A percentile compares a stretch with the other conserved stretches of the same genome.
Conservation (phyloP, 2,113 vertebrate species). For the Myotis yumanensis region DNA sequence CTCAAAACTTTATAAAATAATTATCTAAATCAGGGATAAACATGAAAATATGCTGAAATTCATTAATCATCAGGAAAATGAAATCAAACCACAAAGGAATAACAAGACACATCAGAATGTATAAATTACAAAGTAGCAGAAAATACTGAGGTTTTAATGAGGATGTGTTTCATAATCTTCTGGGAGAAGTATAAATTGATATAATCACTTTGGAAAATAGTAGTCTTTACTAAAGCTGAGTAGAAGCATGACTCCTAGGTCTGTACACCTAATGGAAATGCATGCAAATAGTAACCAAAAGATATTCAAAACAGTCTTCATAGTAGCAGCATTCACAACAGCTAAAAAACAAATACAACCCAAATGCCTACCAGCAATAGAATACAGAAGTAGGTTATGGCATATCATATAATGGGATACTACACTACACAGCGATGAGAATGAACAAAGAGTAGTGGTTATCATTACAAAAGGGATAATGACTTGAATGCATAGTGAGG, state of each 20-base stretch:
- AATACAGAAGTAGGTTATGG: neutral
- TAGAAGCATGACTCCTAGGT: neutral
- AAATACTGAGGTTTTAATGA: neutral
- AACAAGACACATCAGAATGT: neutral
- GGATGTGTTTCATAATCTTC: neutral
- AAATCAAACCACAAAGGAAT: neutral
- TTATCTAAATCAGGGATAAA: neutral
- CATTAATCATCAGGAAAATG: conserved; percentile 6
- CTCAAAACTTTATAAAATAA: neutral
- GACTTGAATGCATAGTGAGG: too few relatives aligned
- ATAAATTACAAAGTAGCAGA: neutral
- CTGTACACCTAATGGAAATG: neutral
- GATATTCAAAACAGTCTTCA: neutral
- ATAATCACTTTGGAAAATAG: neutral
- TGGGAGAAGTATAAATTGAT: neutral
- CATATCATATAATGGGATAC: neutral
- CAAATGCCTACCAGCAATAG: neutral
- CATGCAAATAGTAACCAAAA: neutral
- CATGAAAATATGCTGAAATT: neutral
- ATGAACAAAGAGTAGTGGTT: neutral
- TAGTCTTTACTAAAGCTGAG: neutral
- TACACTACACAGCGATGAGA: neutral
- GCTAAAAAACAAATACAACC: neutral
- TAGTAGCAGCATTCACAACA: neutral
- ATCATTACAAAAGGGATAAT: neutral